Evolutionary conservation across 1,140 invertebrate genomes (phyloP).

Genomic region (Micrasema longulum): DNA sequence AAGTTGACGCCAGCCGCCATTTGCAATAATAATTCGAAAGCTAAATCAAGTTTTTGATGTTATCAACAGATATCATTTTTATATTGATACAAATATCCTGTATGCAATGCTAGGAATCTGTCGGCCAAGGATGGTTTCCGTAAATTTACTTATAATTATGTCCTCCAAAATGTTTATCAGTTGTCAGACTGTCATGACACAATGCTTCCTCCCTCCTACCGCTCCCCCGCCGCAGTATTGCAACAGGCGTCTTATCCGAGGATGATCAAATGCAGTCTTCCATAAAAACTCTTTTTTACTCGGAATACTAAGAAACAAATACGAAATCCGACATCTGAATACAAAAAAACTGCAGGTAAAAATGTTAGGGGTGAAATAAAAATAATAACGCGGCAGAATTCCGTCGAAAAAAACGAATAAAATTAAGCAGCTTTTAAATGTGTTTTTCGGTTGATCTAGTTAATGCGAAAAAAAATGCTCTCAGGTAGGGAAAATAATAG

Average conservation of each 20-base stretch:
- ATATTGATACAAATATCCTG: not conserved
- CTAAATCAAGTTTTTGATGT: too few relatives aligned
- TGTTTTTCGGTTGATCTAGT: conserved; percentile 56
- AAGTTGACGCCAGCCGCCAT: too few relatives aligned
- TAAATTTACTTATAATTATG: conserved; percentile 54
- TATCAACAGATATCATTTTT: not conserved
- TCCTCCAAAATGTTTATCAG: conserved; percentile 50
- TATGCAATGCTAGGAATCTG: not conserved
- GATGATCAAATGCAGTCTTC: conserved; percentile 42
- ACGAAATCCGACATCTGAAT: conserved; percentile 43
- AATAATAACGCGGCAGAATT: conserved; percentile 47
- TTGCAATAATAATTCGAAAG: too few relatives aligned
- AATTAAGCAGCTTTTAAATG: conserved; percentile 56
- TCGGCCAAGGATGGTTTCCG: not conserved
- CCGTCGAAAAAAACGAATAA: conserved; percentile 50
- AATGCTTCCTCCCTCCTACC: conserved; percentile 39
- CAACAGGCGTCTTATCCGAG: conserved; percentile 42
- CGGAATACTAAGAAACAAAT: conserved; percentile 44
- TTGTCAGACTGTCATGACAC: conserved; percentile 39
- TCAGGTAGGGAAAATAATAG: conserved; percentile 54
- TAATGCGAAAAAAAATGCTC: conserved; percentile 53
- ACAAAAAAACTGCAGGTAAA: conserved; percentile 51
- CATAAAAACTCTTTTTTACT: conserved; percentile 47
- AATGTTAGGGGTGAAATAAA: conserved; percentile 51
- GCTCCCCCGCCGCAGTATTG: not conserved